phyloP scores from a whole-genome alignment of 2,888 invertebrate genomes.

The Drosophila diplacantha region DNA sequence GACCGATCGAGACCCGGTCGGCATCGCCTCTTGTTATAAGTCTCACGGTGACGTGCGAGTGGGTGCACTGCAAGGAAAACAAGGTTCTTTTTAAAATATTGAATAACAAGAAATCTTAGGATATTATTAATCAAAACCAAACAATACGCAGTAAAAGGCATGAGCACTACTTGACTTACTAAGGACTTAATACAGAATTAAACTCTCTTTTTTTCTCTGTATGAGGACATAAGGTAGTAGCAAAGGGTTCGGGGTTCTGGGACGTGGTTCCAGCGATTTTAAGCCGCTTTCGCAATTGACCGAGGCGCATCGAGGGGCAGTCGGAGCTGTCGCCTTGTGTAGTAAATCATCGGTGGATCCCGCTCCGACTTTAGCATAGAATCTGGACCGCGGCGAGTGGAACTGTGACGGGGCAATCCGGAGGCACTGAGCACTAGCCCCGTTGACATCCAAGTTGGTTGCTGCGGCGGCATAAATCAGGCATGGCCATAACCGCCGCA shows the following conservation, averaged over 20 bases:
- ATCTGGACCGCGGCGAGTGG: constrained; percentile 14
- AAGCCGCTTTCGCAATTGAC: constrained; percentile 72
- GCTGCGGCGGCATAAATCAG: constrained; percentile 74
- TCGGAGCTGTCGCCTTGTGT: constrained; percentile 67
- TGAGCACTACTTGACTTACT: too few species aligned
- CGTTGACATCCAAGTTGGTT: constrained; percentile 68
- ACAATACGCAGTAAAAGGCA: not conserved
- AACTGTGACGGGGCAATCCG: constrained; percentile 17
- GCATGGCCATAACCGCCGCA: constrained; percentile 67
- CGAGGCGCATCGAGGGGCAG: constrained; percentile 63
- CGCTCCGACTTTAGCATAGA: constrained; percentile 30
- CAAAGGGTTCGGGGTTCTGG: constrained; percentile 20
- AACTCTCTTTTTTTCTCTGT: not conserved
- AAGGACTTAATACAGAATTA: not conserved
- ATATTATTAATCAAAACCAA: not conserved
- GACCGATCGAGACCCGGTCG: constrained; percentile 18
- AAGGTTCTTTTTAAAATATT: too few species aligned
- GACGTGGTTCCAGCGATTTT: constrained; percentile 58
- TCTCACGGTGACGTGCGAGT: constrained; percentile 52
- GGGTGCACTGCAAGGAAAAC: constrained; percentile 2
- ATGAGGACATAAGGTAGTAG: not conserved
- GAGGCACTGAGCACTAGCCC: constrained; percentile 20
- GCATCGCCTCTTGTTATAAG: constrained; percentile 68
- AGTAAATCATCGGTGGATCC: constrained; percentile 62
- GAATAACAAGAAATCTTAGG: too few species aligned